These are phyloP conservation scores for Terrapene triunguis DNA, from an alignment of 2,113 vertebrate genomes.

Conservation along the genomic window DNA sequence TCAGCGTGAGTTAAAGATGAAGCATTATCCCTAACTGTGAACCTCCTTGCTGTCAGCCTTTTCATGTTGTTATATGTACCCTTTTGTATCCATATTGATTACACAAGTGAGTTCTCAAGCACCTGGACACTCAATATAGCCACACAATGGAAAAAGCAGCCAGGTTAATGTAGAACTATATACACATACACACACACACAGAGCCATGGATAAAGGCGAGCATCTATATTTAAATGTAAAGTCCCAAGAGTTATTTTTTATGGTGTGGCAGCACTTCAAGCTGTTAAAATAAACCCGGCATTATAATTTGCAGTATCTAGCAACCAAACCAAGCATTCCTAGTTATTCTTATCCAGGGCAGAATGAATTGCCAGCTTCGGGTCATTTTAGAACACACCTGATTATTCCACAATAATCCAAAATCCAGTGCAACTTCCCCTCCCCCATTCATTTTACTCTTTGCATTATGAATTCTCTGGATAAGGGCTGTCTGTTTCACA, in stretches of 20 bases:
- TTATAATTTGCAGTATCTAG: slow-evolving; percentile 16
- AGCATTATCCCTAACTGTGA: background rate
- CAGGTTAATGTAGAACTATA: slow-evolving; percentile 26
- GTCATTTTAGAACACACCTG: background rate
- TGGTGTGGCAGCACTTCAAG: rapidly evolving
- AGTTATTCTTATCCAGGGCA: slow-evolving; percentile 15
- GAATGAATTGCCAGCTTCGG: slow-evolving; percentile 68
- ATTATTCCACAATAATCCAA: background rate
- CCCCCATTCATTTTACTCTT: background rate
- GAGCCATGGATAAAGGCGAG: background rate
- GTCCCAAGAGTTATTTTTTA: background rate
- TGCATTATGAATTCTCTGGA: slow-evolving; percentile 73
- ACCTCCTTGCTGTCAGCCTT: slow-evolving; percentile 12
- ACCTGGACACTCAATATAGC: background rate
- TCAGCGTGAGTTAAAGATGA: slow-evolving; percentile 23
- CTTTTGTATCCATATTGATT: slow-evolving; percentile 29
- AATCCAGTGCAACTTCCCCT: slow-evolving; percentile 44
- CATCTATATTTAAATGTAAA: background rate
- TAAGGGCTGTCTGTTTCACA: slow-evolving; percentile 64
- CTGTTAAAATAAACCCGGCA: background rate
- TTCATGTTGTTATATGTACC: slow-evolving; percentile 20
- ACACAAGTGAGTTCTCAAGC: slow-evolving; percentile 42
- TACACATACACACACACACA: background rate
- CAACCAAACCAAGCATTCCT: background rate
- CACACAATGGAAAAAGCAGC: background rate